phyloP scores from a whole-genome alignment of 2,113 vertebrate species.

The Nannobrachium achirus region DNA sequence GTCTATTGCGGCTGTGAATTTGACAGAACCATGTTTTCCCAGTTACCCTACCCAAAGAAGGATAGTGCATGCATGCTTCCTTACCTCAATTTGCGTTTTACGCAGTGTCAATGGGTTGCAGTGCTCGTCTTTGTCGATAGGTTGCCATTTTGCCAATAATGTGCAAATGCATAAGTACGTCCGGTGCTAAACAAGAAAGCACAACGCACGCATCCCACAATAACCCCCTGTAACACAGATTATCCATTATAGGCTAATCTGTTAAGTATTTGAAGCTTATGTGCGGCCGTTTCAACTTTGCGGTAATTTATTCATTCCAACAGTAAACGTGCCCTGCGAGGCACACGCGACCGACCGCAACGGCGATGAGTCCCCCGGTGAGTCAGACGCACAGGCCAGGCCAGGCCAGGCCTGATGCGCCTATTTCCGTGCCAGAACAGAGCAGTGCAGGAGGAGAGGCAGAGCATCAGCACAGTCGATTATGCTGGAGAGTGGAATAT shows the following conservation, averaged over 20 bases:
- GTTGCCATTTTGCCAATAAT: no score
- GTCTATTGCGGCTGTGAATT: background rate
- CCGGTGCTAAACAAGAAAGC: no score
- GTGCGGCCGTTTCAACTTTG: slow-evolving; percentile 18
- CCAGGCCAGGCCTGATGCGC: slow-evolving; percentile 17
- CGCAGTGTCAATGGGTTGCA: no score
- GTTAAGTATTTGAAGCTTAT: background rate
- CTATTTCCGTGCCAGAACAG: slow-evolving; percentile 50
- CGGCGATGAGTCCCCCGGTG: slow-evolving; percentile 56
- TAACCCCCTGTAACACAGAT: no score
- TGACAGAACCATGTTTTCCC: background rate
- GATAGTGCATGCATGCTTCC: no score
- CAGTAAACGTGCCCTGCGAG: slow-evolving; percentile 34
- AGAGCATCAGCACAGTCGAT: background rate
- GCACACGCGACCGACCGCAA: slow-evolving; percentile 39
- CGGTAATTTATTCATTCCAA: slow-evolving; percentile 47
- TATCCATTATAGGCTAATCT: no score
- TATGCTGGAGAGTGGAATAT: background rate
- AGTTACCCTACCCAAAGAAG: no score
- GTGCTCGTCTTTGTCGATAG: no score
- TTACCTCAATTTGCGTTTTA: no score
- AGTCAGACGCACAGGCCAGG: slow-evolving; percentile 48
- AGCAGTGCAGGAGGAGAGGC: background rate
- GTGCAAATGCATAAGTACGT: no score
- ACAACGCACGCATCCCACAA: no score